Conservation (phyloP, 2,888 invertebrate species). For the Trichogramma dendrolimi region DNA sequence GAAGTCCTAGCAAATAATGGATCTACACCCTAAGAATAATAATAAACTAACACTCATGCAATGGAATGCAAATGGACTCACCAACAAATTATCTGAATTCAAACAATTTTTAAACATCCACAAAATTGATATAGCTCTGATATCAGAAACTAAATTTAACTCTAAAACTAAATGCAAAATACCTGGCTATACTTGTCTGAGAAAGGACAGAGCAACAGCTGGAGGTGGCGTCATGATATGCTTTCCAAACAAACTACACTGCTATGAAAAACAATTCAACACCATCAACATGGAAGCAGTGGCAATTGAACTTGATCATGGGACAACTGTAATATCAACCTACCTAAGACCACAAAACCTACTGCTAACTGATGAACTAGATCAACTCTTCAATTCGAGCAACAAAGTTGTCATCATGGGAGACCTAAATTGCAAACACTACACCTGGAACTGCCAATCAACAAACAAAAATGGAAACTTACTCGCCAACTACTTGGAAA, state of each 20-base stretch:
- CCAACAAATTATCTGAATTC: not conserved
- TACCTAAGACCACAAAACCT: conserved; percentile 13
- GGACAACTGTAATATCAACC: conserved; percentile 2
- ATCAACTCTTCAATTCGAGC: conserved; percentile 14
- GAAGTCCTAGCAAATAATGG: not conserved
- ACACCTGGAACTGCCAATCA: conserved; percentile 18
- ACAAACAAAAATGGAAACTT: conserved; percentile 22
- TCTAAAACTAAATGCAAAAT: not conserved
- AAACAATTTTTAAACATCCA: not conserved
- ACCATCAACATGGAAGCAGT: conserved; percentile 3
- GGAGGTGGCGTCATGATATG: conserved; percentile 12
- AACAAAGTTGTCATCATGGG: conserved; percentile 23
- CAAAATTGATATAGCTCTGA: conserved; percentile 5
- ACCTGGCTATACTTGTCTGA: conserved; percentile 5
- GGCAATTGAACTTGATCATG: conserved; percentile 9
- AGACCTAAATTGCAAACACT: conserved; percentile 29
- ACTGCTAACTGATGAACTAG: conserved; percentile 17
- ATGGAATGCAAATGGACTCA: not conserved
- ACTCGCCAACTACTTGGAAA: conserved; percentile 14
- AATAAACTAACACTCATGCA: not conserved
- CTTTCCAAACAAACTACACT: not conserved
- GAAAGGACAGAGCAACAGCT: conserved; percentile 14
- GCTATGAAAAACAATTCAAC: not conserved
- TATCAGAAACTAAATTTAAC: not conserved
- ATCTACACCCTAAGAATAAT: not conserved